Conservation (phyloP, 2,113 vertebrate genomes). For the Saguinus imperator region DNA sequence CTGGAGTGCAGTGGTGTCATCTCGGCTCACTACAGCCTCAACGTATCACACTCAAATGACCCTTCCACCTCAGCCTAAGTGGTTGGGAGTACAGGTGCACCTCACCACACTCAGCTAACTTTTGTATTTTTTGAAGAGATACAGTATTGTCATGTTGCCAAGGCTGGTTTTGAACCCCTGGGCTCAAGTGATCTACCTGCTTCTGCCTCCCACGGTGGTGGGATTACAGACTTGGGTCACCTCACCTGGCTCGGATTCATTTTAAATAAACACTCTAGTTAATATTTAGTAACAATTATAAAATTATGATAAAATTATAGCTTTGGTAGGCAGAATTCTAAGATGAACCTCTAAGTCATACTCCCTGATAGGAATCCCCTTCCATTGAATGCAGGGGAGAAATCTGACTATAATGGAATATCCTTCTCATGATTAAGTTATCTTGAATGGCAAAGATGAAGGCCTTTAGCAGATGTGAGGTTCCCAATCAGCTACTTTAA, state of each 20-base stretch:
- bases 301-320: not conserved
- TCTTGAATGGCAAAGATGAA: not conserved
- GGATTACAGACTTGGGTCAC: too few relatives aligned
- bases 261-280: not conserved
- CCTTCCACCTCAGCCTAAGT: too few relatives aligned
- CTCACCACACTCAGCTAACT: too few relatives aligned
- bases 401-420: not conserved
- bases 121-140: too few relatives aligned
- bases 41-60: too few relatives aligned
- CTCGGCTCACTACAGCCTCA: too few relatives aligned
- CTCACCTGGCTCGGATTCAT: not conserved
- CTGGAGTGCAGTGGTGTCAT: too few relatives aligned
- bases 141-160: too few relatives aligned
- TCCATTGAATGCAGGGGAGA: not conserved
- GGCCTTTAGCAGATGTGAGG: not conserved
- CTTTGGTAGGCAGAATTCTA: not conserved
- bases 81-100: too few relatives aligned
- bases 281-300: not conserved
- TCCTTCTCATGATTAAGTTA: not conserved
- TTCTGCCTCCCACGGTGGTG: too few relatives aligned
- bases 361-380: not conserved
- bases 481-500: slow-evolving; percentile 10
- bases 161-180: too few relatives aligned
- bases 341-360: not conserved
- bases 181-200: too few relatives aligned